phyloP scores from a whole-genome alignment of 2,113 vertebrate genomes.

The Pedionomus torquatus region DNA sequence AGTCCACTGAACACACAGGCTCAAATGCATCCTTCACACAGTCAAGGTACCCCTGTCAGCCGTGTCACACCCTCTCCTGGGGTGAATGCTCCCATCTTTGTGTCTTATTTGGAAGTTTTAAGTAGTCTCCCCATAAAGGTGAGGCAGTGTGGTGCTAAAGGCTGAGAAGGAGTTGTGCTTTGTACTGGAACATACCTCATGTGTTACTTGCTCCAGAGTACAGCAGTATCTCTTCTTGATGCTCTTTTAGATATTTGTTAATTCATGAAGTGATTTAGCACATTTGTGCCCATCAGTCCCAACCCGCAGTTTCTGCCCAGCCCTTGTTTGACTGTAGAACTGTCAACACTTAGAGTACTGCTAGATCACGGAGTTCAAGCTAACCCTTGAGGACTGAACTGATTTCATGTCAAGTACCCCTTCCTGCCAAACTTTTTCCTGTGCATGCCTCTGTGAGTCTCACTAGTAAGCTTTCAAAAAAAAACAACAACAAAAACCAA shows the following conservation, averaged over 20 bases:
- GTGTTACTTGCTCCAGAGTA: neutral
- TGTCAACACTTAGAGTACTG: neutral
- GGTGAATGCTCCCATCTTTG: rapidly evolving
- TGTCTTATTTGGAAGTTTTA: neutral
- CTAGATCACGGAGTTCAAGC: neutral
- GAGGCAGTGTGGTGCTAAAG: neutral
- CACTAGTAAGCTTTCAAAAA: neutral
- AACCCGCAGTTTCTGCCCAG: neutral
- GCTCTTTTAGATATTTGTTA: neutral
- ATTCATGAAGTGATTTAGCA: neutral
- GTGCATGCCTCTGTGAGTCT: neutral
- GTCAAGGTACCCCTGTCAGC: neutral
- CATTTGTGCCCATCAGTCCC: neutral
- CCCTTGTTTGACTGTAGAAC: neutral
- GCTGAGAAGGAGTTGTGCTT: neutral
- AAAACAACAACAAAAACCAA: too few species aligned
- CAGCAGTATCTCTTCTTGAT: neutral
- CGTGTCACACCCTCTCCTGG: neutral
- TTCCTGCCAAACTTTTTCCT: neutral
- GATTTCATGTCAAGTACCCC: neutral
- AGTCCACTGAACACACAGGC: neutral
- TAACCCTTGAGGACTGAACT: neutral
- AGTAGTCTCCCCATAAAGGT: neutral
- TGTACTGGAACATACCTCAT: neutral
- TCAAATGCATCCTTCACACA: neutral